Percentiles rank a stretch among this genome's conserved stretches.
Conservation (phyloP, 2,113 vertebrate genomes). For the Colaptes auratus region DNA sequence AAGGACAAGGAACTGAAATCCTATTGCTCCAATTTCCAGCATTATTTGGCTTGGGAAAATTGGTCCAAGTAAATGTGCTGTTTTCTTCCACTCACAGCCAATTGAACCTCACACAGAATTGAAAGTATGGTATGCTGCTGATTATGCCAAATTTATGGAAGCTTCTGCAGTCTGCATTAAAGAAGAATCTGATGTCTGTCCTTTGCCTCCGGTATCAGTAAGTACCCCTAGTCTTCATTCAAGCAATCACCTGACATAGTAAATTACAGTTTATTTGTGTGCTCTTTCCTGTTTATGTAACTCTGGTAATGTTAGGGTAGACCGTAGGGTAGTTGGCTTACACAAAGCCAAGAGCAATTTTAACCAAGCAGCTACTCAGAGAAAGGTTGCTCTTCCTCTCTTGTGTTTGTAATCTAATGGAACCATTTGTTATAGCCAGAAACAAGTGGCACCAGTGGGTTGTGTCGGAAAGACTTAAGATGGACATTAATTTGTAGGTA, state of each 20-base stretch:
- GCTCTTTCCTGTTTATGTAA: neutral
- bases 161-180: conserved; percentile 46
- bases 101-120: conserved; percentile 43
- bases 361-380: neutral
- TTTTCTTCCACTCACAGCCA: neutral
- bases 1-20: neutral
- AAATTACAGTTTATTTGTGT: neutral
- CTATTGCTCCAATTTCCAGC: neutral
- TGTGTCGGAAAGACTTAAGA: neutral
- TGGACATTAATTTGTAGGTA: neutral
- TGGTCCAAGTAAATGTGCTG: neutral
- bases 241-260: neutral
- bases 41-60: neutral
- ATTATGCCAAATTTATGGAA: conserved; percentile 55
- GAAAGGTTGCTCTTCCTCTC: neutral
- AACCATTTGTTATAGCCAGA: neutral
- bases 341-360: neutral
- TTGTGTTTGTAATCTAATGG: neutral
- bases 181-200: conserved; percentile 39
- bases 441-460: neutral
- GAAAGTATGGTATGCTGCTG: conserved; percentile 59
- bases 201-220: conserved; percentile 24
- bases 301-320: neutral
- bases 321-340: neutral
- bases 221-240: neutral